Conservation (phyloP, 2,888 invertebrate species). For the Rhamnusium bicolor region DNA sequence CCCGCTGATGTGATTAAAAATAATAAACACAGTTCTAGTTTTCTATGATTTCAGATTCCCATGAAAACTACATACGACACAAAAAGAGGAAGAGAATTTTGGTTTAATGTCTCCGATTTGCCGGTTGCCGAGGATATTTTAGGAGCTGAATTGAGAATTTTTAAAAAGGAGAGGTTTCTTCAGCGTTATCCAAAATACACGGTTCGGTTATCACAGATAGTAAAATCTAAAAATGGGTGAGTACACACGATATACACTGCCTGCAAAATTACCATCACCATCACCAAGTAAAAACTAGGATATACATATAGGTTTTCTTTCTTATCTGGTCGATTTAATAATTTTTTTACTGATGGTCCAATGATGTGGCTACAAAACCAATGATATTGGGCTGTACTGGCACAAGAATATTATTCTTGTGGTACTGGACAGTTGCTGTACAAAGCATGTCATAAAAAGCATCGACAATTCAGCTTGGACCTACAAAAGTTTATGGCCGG, state of each 20-base stretch:
- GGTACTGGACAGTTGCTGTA: no score
- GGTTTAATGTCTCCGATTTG: conserved; percentile 93
- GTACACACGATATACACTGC: neutral
- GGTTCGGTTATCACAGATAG: neutral
- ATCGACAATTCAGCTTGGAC: no score
- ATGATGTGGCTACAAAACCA: no score
- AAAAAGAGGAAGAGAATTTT: conserved; percentile 77
- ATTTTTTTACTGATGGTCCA: no score
- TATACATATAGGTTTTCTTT: no score
- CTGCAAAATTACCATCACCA: no score
- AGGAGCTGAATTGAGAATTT: conserved; percentile 89
- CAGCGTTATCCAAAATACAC: neutral
- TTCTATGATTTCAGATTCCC: neutral
- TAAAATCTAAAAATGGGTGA: neutral
- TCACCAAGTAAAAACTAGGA: neutral
- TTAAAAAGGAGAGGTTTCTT: conserved; percentile 77
- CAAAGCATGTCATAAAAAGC: no score
- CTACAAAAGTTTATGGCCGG: no score
- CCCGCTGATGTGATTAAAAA: no score
- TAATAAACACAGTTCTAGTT: neutral
- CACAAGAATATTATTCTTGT: no score
- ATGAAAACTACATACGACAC: neutral
- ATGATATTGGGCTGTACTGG: no score
- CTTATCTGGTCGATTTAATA: no score
- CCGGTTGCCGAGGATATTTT: conserved; percentile 85